Evolutionary conservation across 2,113 vertebrate genomes (phyloP), one percentile per base, ranked within the genome.

Genomic region (Misgurnus anguillicaudatus): DNA sequence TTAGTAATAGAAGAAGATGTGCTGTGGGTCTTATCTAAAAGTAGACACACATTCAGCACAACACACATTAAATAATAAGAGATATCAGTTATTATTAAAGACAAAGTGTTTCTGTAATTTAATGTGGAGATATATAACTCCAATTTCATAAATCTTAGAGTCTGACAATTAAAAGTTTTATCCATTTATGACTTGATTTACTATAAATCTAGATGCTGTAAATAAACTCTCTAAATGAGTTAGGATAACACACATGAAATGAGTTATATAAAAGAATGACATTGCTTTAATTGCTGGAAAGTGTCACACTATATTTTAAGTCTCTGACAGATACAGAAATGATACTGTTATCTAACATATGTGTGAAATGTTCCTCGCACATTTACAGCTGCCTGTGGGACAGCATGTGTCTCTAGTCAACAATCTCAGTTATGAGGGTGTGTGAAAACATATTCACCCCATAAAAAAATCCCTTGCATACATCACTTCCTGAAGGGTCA

Each of bases 401-500:
- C 19, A 10, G 6, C 66, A 77, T 19, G 70, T 69, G 68, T 63
- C 45, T 24, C 81, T 60, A 61, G 66, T 36, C 58, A 80, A 19
- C 31, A 14, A 80, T 85, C 55, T 71, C 48, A 78, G 42, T 31
- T 55, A 85, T 71, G 69, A 75, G 75, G 63, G 68, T 42, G 38
- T 80, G 68, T 73, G 61, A 60, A 58, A 78, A 80, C 45, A 53
- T 57, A 41, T 47, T 53, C 47, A 60, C 6, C 31, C n/a, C 9
- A 10, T 19, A 17, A 42, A 38, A n/a, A 68, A 47, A 60, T 47
- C 42, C 62, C 62, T 57, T 9, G 38, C 36, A 36, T 21, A 6
- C 55, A 51, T 24, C 55, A 76, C 60, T 36, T 72, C 17, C 19
- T 66, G 47, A 62, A 64, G 21, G 24, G 19, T 24, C 0, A 45